phyloP scores from a whole-genome alignment of 2,113 vertebrate species.

The Vombatus ursinus region DNA sequence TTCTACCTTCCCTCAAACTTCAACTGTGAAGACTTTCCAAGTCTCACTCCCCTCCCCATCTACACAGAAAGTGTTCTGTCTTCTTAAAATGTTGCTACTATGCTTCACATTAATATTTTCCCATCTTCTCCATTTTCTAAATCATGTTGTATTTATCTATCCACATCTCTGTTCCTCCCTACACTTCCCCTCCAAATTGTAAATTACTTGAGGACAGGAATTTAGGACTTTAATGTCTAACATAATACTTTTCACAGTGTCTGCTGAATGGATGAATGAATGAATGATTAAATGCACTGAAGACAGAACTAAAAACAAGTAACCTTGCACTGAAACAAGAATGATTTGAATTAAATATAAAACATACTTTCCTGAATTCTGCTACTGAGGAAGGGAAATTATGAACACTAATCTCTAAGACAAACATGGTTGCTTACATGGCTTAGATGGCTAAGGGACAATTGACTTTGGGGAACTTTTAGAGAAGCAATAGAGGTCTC shows the following conservation, averaged over 20 bases:
- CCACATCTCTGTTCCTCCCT: neutral
- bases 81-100: neutral
- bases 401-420: neutral
- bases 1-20: neutral
- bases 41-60: neutral
- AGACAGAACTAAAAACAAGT: neutral
- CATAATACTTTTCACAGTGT: neutral
- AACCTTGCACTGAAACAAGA: neutral
- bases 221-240: neutral
- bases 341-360: neutral
- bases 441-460: neutral
- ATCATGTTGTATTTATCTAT: neutral
- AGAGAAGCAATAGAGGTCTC: neutral
- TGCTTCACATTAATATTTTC: neutral
- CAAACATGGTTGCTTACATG: neutral
- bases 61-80: neutral
- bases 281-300: neutral
- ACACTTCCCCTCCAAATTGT: neutral
- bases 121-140: neutral
- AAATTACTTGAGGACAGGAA: neutral
- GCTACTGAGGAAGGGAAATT: neutral
- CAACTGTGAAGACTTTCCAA: neutral
- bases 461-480: neutral
- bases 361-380: neutral
- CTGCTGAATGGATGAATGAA: neutral